Evolutionary conservation across 2,888 invertebrate genomes (phyloP).

Genomic region (Scelioninae gen. 1): DNA sequence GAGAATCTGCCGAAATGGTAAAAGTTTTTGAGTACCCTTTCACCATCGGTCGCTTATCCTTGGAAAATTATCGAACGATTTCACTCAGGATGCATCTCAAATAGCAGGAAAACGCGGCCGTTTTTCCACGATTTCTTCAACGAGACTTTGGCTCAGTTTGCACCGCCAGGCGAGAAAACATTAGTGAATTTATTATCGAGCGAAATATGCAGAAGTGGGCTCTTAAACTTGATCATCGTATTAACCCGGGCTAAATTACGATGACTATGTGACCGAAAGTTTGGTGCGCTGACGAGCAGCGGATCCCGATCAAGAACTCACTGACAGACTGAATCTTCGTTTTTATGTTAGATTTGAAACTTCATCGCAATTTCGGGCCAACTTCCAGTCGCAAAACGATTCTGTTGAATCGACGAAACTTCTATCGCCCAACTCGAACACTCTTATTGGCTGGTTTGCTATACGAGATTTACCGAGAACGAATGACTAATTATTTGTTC

Average conservation of each 20-base stretch:
- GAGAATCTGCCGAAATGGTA: constrained; percentile 29
- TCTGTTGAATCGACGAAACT: constrained; percentile 32
- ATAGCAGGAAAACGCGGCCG: constrained; percentile 35
- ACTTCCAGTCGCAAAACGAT: constrained; percentile 15
- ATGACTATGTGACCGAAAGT: constrained; percentile 23
- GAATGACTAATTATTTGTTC: neutral
- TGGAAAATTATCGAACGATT: constrained; percentile 55
- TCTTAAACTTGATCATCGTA: constrained; percentile 44
- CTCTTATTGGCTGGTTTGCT: constrained; percentile 8
- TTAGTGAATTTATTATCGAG: constrained; percentile 40
- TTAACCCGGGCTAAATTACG: constrained; percentile 22
- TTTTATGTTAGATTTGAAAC: constrained; percentile 30
- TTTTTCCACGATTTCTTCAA: constrained; percentile 32
- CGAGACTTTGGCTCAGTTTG: constrained; percentile 30
- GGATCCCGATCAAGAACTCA: constrained; percentile 21
- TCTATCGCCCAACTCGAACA: neutral
- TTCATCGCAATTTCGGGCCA: constrained; percentile 12
- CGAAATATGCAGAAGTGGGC: constrained; percentile 33
- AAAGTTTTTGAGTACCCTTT: constrained; percentile 57
- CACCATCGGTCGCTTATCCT: constrained; percentile 44
- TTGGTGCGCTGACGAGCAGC: neutral
- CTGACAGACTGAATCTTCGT: constrained; percentile 18
- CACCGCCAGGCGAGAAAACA: constrained; percentile 32
- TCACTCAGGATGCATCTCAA: constrained; percentile 45
- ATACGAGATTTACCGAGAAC: neutral